phyloP scores from a whole-genome alignment of 1,140 invertebrate genomes.

The Papilio xuthus region DNA sequence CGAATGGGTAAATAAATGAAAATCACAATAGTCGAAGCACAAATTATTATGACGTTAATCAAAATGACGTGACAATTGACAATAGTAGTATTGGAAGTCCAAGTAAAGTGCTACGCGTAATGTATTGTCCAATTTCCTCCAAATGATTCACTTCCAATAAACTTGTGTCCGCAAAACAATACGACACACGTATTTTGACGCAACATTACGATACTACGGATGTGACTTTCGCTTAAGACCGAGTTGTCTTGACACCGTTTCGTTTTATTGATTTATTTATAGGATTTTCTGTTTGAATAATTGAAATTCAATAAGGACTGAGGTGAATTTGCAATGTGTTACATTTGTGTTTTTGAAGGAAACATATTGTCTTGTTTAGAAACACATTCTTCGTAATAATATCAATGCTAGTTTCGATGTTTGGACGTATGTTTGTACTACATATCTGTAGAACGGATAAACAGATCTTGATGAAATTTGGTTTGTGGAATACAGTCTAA shows the following conservation, averaged over 20 bases:
- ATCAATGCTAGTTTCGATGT: too few relatives aligned
- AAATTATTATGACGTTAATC: not conserved
- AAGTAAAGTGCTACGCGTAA: not conserved
- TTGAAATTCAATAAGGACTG: constrained; percentile 9
- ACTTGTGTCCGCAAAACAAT: not conserved
- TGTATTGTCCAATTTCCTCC: constrained; percentile 25
- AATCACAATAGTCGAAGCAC: not conserved
- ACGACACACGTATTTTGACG: constrained; percentile 26
- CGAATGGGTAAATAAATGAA: not conserved
- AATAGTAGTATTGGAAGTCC: not conserved
- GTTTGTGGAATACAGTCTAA: too few relatives aligned
- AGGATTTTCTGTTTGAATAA: not conserved
- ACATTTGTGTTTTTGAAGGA: not conserved
- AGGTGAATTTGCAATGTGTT: not conserved
- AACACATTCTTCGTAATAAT: too few relatives aligned
- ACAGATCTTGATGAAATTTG: too few relatives aligned
- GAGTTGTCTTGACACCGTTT: constrained; percentile 29
- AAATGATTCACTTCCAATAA: constrained; percentile 26
- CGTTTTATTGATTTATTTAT: constrained; percentile 2
- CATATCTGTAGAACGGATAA: too few relatives aligned
- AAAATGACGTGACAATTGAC: not conserved
- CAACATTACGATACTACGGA: constrained; percentile 14
- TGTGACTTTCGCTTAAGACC: not conserved
- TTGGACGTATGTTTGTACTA: too few relatives aligned
- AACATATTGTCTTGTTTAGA: not conserved